Conservation (phyloP, 2,797 vertebrate genomes). For the Oreochromis grahami region DNA sequence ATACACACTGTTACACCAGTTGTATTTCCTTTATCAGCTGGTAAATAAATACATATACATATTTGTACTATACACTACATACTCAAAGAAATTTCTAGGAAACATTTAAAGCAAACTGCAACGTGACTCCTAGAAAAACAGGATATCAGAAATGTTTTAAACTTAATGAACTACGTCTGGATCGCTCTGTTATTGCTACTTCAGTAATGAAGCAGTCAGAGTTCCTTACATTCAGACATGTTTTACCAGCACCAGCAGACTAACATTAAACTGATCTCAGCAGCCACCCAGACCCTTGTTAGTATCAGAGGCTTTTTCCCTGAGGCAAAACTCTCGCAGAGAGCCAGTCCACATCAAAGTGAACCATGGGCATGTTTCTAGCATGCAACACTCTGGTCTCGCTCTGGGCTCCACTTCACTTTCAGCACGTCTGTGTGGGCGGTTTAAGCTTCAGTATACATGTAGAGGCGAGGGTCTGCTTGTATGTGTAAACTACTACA, state of each 20-base stretch:
- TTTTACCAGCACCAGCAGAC: background rate
- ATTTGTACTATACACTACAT: background rate
- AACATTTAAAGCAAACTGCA: background rate
- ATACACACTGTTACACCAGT: background rate
- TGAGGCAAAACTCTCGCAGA: constrained; percentile 23
- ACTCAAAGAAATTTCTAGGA: background rate
- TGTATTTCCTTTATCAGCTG: background rate
- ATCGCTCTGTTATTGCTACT: background rate
- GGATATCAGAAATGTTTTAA: background rate
- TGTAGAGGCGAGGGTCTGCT: constrained; percentile 30
- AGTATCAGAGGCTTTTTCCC: constrained; percentile 40
- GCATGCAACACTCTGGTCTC: constrained; percentile 12
- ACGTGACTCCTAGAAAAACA: background rate
- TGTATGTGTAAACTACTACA: constrained; percentile 44
- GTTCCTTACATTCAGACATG: background rate
- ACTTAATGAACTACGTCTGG: background rate
- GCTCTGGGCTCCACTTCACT: constrained; percentile 41
- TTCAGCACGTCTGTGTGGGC: constrained; percentile 47
- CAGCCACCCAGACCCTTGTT: constrained; percentile 50
- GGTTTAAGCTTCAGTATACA: constrained; percentile 55
- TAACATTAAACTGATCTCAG: constrained; percentile 25
- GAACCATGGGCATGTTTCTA: background rate
- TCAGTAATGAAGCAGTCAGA: background rate
- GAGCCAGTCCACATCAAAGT: constrained; percentile 65
- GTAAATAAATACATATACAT: background rate